Evolutionary conservation across 2,797 vertebrate genomes (phyloP), one percentile per base, ranked within the genome.

Genomic region (Gephyroberyx darwinii): DNA sequence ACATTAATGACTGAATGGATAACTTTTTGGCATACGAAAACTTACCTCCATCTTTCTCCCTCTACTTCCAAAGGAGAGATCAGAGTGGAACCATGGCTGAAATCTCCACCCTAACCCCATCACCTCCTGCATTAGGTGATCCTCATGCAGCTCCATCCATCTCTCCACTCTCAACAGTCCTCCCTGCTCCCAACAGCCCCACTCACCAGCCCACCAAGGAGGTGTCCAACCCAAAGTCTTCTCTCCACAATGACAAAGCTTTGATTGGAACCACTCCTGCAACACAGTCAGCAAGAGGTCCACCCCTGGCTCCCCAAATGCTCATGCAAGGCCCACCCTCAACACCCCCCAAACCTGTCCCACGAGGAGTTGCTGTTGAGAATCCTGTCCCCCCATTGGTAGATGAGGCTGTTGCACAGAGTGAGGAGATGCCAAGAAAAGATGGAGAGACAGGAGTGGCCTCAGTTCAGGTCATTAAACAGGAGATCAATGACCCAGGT

Each of bases 41-140:
- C 37, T 75, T 3, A 43, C 17, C 7, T 65, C 8, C 0, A 5
- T 72, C 2, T 14, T 43, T 69, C 61, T 80, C 16, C 68, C 6
- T 86, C 1, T 77, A 0, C 81, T 47, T 68, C 0, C 69, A 20
- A 84, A 90, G 87, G 81, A 85, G 78, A 69, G 69, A 72, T 69
- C 48, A 74, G 79, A 82, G 84, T 66, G 89, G 74, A 86, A 88
- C 75, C 62, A 95, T 94, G 94, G 92, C 94, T 13, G 94, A 95
- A 78, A 84, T 94, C 61, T 91, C 89, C 48, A 82, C 93, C 65
- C 76, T 94, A 30, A 90, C 88, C 64, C 85, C 91, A 19, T 92
- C 93, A 9, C 79, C 92, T 48, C 84, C 93, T 52, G 80, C 85
- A 5, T 69, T 92, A 78, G 83, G 78, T 3, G 93, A 94, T 19